phyloP scores from a whole-genome alignment of 37 sponge, comb jelly and placozoan genomes.

The Mnemiopsis leidyi region DNA sequence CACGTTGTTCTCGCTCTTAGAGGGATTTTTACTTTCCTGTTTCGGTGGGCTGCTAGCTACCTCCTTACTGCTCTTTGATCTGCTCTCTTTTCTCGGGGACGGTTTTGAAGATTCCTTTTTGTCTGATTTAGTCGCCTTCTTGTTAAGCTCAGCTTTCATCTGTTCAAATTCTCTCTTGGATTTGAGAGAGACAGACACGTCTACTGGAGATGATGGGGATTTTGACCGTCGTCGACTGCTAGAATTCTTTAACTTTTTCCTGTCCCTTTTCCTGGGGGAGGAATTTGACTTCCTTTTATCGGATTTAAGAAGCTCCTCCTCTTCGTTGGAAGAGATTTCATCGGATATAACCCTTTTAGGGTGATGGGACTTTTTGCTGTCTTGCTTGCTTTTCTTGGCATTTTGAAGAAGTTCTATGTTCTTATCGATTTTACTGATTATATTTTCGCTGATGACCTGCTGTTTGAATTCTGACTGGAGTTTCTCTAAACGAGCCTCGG shows the following conservation, averaged over 20 bases:
- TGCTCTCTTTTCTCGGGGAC: not conserved
- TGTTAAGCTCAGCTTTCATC: constrained; percentile 53
- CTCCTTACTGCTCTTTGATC: not conserved
- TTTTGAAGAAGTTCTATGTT: constrained; percentile 31
- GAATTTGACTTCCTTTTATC: not conserved
- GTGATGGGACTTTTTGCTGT: not conserved
- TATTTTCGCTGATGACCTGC: not conserved
- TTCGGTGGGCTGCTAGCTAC: not conserved
- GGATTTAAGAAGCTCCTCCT: not conserved
- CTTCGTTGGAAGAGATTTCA: not conserved
- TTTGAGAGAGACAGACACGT: constrained; percentile 35
- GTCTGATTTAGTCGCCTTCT: not conserved
- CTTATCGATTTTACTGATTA: not conserved
- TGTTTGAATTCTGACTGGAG: not conserved
- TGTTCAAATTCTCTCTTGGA: constrained; percentile 57
- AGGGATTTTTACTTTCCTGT: not conserved
- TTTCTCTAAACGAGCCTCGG: not conserved
- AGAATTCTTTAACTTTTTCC: not conserved
- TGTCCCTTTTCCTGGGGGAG: constrained; percentile 19
- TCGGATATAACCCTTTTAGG: constrained; percentile 45
- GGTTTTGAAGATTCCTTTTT: not conserved
- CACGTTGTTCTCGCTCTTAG: not conserved
- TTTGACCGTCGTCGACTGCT: not conserved
- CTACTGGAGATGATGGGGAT: not conserved
- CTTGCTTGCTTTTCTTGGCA: not conserved